Evolutionary conservation across 2,113 vertebrate genomes (phyloP).

Genomic region (Zapus hudsonius): DNA sequence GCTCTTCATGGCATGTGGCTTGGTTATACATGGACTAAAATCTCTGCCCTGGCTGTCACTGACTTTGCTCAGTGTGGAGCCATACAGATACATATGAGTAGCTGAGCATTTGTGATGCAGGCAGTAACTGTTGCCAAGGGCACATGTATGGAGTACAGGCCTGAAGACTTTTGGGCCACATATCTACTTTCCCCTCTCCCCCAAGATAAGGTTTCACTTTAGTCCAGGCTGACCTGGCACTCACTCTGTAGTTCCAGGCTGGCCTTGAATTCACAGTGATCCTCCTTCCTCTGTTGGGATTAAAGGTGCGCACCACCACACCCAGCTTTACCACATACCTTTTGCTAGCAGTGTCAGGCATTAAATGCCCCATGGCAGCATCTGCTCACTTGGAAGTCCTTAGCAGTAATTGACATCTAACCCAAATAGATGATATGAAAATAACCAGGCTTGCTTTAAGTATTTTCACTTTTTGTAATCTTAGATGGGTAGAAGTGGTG

Average conservation of each 20-base stretch:
- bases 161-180: not conserved
- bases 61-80: not conserved
- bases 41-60: not conserved
- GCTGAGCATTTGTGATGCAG: not conserved
- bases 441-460: not conserved
- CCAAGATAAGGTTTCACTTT: too few relatives aligned
- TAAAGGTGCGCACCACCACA: too few relatives aligned
- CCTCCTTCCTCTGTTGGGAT: too few relatives aligned
- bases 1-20: not conserved
- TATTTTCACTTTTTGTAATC: not conserved
- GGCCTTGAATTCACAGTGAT: too few relatives aligned
- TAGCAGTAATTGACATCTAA: slow-evolving; percentile 6
- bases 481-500: not conserved
- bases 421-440: not conserved
- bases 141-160: not conserved
- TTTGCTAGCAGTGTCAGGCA: not conserved
- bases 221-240: too few relatives aligned
- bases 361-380: not conserved
- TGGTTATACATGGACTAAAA: not conserved
- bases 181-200: too few relatives aligned
- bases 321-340: too few relatives aligned
- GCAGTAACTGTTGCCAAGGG: not conserved
- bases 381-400: not conserved
- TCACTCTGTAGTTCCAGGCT: too few relatives aligned
- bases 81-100: not conserved